A percentile compares a stretch with the other conserved stretches of the same genome.
Evolutionary conservation across 23 tunicate species (phyloP).

Genomic region (Trididemnum clinides): DNA sequence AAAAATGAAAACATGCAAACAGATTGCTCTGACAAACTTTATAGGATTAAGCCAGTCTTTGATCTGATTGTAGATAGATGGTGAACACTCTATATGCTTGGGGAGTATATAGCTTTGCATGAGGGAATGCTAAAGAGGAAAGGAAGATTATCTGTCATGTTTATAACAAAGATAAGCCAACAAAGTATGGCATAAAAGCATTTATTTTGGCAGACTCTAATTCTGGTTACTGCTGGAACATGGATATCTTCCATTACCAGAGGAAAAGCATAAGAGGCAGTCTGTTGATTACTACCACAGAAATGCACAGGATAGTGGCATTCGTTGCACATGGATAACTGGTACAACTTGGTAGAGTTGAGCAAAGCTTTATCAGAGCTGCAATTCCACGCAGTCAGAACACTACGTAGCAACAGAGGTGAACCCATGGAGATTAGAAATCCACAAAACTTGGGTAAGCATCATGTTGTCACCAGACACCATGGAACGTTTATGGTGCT

Average conservation of each 20-base stretch:
- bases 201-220: background rate
- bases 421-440: background rate
- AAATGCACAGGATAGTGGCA: background rate
- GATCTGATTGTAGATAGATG: background rate
- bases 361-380: background rate
- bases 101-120: background rate
- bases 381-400: background rate
- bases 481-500: background rate
- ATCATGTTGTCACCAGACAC: background rate
- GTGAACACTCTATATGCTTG: background rate
- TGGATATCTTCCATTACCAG: too few relatives aligned
- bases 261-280: background rate
- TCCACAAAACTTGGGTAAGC: background rate
- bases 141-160: background rate
- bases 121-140: background rate
- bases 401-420: too few relatives aligned
- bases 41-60: background rate
- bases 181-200: too few relatives aligned
- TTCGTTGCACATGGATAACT: too few relatives aligned
- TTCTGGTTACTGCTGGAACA: background rate
- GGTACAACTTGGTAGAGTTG: too few relatives aligned
- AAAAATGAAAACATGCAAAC: background rate
- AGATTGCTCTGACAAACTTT: too few relatives aligned
- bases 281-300: background rate
- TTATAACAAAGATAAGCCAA: too few relatives aligned